Evolutionary conservation across 2,888 invertebrate species (phyloP), one percentile per base, ranked within the genome.

Genomic region (Achlya flavicornis): DNA sequence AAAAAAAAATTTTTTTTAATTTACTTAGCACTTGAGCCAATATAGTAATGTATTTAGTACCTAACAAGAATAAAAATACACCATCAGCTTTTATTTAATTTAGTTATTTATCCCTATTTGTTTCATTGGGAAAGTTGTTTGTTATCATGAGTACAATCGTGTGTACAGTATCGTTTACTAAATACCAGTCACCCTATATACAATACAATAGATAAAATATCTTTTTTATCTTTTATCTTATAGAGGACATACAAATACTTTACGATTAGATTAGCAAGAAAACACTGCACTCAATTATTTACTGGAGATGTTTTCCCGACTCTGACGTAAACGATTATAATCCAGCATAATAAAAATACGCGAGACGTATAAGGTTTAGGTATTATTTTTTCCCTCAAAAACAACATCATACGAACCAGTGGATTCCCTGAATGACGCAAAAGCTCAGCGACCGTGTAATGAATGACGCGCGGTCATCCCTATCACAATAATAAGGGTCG

Each of bases 381-480:
- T 1, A 41, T 41, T 6, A 48, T 16, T 0, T 19, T 53, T 19
- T 53, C 19, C 53, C 19, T 53, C 19, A 53, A 53, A 53, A 3
- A 16, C 2, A 19, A 8, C 14, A 46, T 14, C n/a, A 46, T 10
- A 53, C 16, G 53, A 53, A n/a, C 19, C 19, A 53, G 53, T 19
- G n/a, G 46, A n/a, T n/a, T 19, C 53, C 53, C 53, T 16, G 16
- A 48, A 53, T 53, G 53, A 53, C 53, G 53, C 48, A 48, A 16
- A 16, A 10, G 19, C 53, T 19, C 53, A 53, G 19, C 19, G 53
- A 53, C 53, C 53, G 53, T 19, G 53, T 53, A 16, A 53, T 53
- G 19, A 53, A 53, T 53, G 19, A 14, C 10, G 19, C 53, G 16
- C 41, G 41, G 11, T 19, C 53, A 53, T 53, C 10, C 53, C n/a